phyloP scores from a whole-genome alignment of 1,140 invertebrate genomes.

The Pollicipes pollicipes region DNA sequence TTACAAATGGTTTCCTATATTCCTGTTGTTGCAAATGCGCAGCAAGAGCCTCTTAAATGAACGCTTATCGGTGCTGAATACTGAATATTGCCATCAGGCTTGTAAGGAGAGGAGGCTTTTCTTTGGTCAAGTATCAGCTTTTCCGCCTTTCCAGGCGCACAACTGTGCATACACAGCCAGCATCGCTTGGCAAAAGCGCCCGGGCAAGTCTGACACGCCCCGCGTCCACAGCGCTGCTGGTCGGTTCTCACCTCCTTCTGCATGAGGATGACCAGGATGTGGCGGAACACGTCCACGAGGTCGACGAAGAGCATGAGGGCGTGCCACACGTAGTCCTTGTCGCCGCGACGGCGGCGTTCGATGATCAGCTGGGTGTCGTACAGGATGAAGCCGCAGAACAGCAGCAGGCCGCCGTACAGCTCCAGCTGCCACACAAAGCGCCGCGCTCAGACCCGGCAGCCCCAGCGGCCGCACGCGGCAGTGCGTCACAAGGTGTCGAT shows the following conservation, averaged over 20 bases:
- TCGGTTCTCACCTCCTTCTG: constrained; percentile 41
- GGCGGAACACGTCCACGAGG: constrained; percentile 75
- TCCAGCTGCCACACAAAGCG: constrained; percentile 37
- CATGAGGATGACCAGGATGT: constrained; percentile 67
- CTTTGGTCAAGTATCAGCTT: not conserved
- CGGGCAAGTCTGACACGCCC: too few relatives aligned
- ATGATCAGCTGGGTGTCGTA: constrained; percentile 93
- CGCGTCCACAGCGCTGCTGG: too few relatives aligned
- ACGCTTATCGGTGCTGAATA: too few relatives aligned
- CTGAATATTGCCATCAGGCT: too few relatives aligned
- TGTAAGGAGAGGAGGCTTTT: too few relatives aligned
- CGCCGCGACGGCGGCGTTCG: constrained; percentile 73
- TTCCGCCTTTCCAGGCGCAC: not conserved
- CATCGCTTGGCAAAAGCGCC: not conserved
- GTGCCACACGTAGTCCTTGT: constrained; percentile 80
- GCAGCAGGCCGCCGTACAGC: constrained; percentile 64
- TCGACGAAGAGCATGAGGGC: constrained; percentile 81
- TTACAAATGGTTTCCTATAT: too few relatives aligned
- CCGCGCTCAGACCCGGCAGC: too few relatives aligned
- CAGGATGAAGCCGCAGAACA: constrained; percentile 86
- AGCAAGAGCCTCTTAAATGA: too few relatives aligned
- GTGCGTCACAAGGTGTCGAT: too few relatives aligned
- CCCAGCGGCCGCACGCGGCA: too few relatives aligned
- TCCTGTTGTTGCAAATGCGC: too few relatives aligned
- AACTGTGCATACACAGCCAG: not conserved